A percentile compares a stretch with the other conserved stretches of the same genome.
These are phyloP conservation scores for Anoplophora glabripennis DNA, from an alignment of 1,140 invertebrate species.

Conservation along the genomic window DNA sequence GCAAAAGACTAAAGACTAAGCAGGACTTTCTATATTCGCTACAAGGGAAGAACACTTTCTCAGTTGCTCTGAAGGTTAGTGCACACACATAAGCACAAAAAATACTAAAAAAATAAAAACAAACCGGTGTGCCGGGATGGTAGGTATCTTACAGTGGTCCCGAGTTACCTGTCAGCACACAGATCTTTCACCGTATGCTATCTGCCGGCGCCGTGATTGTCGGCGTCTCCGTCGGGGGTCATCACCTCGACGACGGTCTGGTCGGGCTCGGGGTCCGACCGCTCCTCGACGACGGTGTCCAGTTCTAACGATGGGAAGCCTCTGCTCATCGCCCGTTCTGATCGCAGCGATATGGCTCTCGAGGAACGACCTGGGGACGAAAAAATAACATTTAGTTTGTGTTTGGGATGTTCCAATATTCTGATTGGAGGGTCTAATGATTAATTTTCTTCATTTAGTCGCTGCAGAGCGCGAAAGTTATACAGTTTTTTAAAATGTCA, in stretches of 20 bases:
- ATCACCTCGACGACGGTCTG: slow-evolving; percentile 52
- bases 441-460: no score
- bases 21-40: no score
- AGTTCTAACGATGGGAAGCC: slow-evolving; percentile 71
- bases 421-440: no score
- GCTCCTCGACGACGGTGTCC: slow-evolving; percentile 78
- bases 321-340: slow-evolving; percentile 60
- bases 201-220: slow-evolving; percentile 44
- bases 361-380: slow-evolving; percentile 33
- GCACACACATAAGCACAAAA: background rate
- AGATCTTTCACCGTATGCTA: slow-evolving; percentile 47
- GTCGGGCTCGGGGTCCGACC: slow-evolving; percentile 66
- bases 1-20: no score
- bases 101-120: background rate
- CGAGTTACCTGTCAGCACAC: slow-evolving; percentile 36
- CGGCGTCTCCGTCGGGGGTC: slow-evolving; percentile 55
- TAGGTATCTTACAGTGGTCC: background rate
- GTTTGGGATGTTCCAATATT: no score
- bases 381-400: background rate
- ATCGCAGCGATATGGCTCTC: slow-evolving; percentile 64
- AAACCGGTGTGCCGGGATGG: no score
- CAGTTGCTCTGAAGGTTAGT: background rate
- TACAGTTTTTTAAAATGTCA: no score
- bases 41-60: background rate
- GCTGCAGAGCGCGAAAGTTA: no score